Conservation (phyloP, 2,888 invertebrate species). For the Clusia tigrina region DNA sequence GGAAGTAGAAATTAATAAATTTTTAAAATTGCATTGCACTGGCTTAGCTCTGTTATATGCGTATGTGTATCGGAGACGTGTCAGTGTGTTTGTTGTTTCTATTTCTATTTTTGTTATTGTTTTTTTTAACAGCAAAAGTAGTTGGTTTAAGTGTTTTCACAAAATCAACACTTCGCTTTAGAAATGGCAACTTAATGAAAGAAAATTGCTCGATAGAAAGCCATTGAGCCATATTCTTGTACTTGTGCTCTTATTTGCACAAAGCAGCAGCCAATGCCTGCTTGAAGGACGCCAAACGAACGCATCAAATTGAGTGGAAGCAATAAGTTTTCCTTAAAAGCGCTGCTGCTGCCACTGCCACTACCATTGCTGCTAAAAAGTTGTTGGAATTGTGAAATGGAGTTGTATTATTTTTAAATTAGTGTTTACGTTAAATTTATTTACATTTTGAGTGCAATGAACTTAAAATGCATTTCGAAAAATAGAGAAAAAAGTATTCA, state of each 20-base stretch:
- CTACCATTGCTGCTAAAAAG: not conserved
- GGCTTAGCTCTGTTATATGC: too few species aligned
- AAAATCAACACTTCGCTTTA: constrained; percentile 2
- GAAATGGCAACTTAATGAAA: constrained; percentile 30
- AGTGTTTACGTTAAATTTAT: not conserved
- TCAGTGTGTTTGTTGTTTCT: constrained; percentile 5
- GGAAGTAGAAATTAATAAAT: constrained; percentile 10
- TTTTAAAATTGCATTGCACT: constrained; percentile 7
- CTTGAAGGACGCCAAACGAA: constrained; percentile 12
- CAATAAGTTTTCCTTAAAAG: constrained; percentile 20
- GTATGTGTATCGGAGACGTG: not conserved
- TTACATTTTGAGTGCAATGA: constrained; percentile 9
- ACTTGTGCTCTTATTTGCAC: too few species aligned
- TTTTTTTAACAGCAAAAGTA: constrained; percentile 12
- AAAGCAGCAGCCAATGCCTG: not conserved
- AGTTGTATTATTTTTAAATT: constrained; percentile 8
- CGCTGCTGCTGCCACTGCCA: not conserved
- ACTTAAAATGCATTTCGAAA: constrained; percentile 7
- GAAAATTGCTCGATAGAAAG: constrained; percentile 24
- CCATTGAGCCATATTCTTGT: not conserved
- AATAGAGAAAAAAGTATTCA: too few species aligned
- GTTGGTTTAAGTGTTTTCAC: not conserved
- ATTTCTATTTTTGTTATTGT: constrained; percentile 22
- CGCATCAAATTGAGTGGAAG: constrained; percentile 30
- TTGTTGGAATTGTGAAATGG: not conserved